Percentiles rank a stretch among this genome's conserved stretches.
Conservation (phyloP, 2,888 invertebrate species). For the Acanthopleura granulata region DNA sequence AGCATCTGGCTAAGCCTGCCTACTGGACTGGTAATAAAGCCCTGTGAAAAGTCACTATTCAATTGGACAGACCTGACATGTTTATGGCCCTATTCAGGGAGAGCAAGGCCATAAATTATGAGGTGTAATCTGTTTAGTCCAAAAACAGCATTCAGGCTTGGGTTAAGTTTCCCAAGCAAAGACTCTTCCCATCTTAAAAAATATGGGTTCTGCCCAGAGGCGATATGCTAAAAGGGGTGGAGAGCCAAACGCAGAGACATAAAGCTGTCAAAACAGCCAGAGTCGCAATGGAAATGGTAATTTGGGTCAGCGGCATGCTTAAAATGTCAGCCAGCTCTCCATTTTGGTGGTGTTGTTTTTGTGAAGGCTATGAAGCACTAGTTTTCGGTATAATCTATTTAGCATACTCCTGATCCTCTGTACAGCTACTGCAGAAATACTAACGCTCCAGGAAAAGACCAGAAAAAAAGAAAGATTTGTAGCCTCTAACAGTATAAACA, state of each 20-base stretch:
- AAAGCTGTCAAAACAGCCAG: slow-evolving; percentile 17
- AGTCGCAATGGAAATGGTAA: slow-evolving; percentile 11
- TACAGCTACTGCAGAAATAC: too few relatives aligned
- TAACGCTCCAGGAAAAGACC: too few relatives aligned
- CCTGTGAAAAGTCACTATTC: slow-evolving; percentile 6
- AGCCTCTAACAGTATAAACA: too few relatives aligned
- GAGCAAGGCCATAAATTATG: not conserved
- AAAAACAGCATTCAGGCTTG: slow-evolving; percentile 11
- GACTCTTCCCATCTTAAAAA: slow-evolving; percentile 6
- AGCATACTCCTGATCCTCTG: too few relatives aligned
- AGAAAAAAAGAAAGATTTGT: too few relatives aligned
- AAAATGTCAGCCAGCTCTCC: not conserved
- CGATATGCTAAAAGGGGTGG: slow-evolving; percentile 12
- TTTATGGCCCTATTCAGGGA: slow-evolving; percentile 7
- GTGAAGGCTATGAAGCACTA: too few relatives aligned
- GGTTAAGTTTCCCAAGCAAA: not conserved
- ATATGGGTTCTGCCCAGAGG: not conserved
- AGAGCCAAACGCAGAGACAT: not conserved
- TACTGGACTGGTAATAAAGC: slow-evolving; percentile 8
- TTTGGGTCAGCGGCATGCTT: slow-evolving; percentile 1
- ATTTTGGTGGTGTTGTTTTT: too few relatives aligned
- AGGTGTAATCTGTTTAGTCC: not conserved
- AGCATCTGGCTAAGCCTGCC: not conserved
- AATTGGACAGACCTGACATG: slow-evolving; percentile 4
- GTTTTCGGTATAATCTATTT: too few relatives aligned